Conservation (phyloP, 2,888 invertebrate genomes). For the Meliscaeva auricollis region DNA sequence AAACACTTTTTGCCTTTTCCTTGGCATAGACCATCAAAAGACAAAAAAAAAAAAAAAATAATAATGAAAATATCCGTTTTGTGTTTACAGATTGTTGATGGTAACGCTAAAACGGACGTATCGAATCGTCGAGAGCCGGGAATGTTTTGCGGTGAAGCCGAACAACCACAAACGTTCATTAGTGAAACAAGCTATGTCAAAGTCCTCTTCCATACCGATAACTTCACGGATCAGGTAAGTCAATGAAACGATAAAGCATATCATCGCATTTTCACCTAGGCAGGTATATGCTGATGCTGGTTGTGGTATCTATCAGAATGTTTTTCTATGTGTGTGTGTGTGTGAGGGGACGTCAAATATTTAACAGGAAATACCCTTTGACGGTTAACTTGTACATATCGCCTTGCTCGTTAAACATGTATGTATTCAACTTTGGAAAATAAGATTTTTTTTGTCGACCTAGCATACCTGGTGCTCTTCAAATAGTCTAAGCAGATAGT, state of each 20-base stretch:
- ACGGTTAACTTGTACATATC: conserved; percentile 21
- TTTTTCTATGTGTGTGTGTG: not conserved
- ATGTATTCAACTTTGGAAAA: conserved; percentile 18
- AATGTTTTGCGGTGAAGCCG: conserved; percentile 96
- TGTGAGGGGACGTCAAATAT: conserved; percentile 41
- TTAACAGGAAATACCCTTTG: conserved; percentile 50
- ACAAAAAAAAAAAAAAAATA: conserved; percentile 21
- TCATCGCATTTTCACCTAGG: not conserved
- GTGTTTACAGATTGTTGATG: conserved; percentile 92
- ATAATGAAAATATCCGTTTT: conserved; percentile 34
- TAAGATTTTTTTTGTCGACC: not conserved
- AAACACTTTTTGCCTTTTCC: not conserved
- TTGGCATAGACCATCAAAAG: not conserved
- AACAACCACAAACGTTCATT: conserved; percentile 97
- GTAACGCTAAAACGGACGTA: conserved; percentile 94
- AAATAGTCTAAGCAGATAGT: not conserved
- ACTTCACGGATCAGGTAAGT: conserved; percentile 93
- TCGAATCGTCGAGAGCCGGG: conserved; percentile 95
- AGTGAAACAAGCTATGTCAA: conserved; percentile 97
- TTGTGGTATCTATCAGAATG: not conserved
- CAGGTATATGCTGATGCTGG: not conserved
- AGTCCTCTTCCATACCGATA: conserved; percentile 95
- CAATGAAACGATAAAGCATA: not conserved
- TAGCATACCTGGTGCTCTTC: conserved; percentile 3
- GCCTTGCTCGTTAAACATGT: conserved; percentile 37